Conservation (phyloP, 2,888 invertebrate genomes). For the Loripinus fragilis region DNA sequence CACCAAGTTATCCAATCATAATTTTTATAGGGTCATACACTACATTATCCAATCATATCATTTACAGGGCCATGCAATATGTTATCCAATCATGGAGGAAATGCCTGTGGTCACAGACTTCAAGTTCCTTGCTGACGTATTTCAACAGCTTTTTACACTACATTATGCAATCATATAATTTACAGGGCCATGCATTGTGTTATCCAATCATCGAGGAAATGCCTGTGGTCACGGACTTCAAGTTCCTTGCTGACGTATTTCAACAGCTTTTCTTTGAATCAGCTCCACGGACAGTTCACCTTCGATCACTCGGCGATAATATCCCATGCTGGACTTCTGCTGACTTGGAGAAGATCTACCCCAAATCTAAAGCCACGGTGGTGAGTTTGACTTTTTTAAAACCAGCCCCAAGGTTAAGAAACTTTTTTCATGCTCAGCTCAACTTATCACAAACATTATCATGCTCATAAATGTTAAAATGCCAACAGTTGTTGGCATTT, state of each 20-base stretch:
- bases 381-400: no score
- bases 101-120: constrained; percentile 60
- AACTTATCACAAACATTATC: no score
- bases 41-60: no score
- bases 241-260: constrained; percentile 48
- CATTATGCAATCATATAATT: constrained; percentile 16
- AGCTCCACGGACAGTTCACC: constrained; percentile 41
- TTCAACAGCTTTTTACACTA: constrained; percentile 52
- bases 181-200: constrained; percentile 64
- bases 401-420: no score
- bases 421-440: no score
- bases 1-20: no score
- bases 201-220: constrained; percentile 48
- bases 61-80: constrained; percentile 64
- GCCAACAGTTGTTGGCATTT: no score
- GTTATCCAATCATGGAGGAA: constrained; percentile 49
- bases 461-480: no score
- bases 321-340: constrained; percentile 60
- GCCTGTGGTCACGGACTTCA: constrained; percentile 59
- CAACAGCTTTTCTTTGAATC: constrained; percentile 42
- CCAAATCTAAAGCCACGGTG: constrained; percentile 4
- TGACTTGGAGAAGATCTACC: constrained; percentile 39
- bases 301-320: constrained; percentile 53
- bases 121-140: constrained; percentile 45
- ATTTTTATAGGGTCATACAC: no score